Base-by-base conservation (phyloP, 2,797 vertebrate species). In the Moxostoma hubbsi region DNA sequence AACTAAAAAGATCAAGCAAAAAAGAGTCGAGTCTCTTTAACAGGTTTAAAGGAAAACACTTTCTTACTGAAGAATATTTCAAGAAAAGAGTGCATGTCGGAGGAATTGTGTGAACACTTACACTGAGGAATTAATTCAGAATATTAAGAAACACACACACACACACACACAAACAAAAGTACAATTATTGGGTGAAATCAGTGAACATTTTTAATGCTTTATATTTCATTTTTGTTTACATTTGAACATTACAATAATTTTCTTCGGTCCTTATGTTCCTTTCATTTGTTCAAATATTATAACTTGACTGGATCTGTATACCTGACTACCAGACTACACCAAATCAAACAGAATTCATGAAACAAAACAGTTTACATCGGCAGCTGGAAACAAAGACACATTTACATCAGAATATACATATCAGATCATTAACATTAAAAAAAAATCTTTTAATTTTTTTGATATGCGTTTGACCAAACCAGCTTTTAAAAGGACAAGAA, bases 241-340 rank as follows among this genome's bases (percentile, higher is more conserved):
- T 93, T 89, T 91, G 89, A 95, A 94, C 92, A 92, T 94, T 91
- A 92, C 92, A 97, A 93, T 90, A 77, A 74, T 93, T 89, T 87
- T 88, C 82, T 88, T 89, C 89, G 86, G 45, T 72, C 73, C 82
- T 84, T 85, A 76, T 43, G 85, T 90, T 85, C 86, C 89, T 59
- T 61, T 77, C 50, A 5, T 84, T 82, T 88, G 82, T 88, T 92
- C 85, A 92, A 89, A 91, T 71, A 92, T 95, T 94, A 94, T 95
- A 93, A 95, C 92, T 95, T 90, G 89, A 96, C 94, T 93, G 93
- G 94, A 93, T 94, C 93, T 95, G 89, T 91, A 84, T 92, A 81
- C 88, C 82, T 86, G 93, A 94, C 94, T 89, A 75, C 92, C 87
- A 90, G 87, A 84, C 70, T 82, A 81, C 86, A 73, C 87, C 89